Evolutionary conservation across 2,888 invertebrate species (phyloP).

Genomic region (Volucella inanis): DNA sequence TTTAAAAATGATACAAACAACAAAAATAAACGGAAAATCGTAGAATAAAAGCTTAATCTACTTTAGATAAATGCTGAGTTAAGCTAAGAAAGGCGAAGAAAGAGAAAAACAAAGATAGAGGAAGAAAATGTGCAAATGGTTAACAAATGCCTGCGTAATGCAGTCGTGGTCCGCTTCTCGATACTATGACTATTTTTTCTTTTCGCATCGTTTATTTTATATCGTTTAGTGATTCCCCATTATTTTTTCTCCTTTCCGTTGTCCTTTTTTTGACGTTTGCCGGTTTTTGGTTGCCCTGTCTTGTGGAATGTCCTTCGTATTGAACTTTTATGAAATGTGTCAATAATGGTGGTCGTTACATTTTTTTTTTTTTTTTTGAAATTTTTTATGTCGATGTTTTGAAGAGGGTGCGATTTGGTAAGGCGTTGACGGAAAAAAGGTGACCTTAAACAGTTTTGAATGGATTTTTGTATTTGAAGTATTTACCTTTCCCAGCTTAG

Average conservation of each 20-base stretch:
- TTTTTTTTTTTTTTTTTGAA: slow-evolving; percentile 3
- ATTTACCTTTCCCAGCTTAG: too few species aligned
- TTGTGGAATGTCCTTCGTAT: slow-evolving; percentile 19
- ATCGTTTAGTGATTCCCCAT: slow-evolving; percentile 64
- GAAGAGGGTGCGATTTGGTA: too few species aligned
- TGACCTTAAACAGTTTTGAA: too few species aligned
- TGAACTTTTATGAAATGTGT: slow-evolving; percentile 50
- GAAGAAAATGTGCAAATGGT: slow-evolving; percentile 68
- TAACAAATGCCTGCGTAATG: slow-evolving; percentile 70
- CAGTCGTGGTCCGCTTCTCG: slow-evolving; percentile 36
- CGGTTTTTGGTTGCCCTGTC: not conserved
- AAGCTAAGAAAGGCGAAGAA: slow-evolving; percentile 16
- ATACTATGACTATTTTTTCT: slow-evolving; percentile 41
- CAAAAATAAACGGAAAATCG: slow-evolving; percentile 17
- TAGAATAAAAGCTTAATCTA: slow-evolving; percentile 64
- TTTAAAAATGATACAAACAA: slow-evolving; percentile 20
- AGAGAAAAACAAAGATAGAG: slow-evolving; percentile 3
- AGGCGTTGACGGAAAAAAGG: too few species aligned
- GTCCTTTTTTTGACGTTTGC: not conserved
- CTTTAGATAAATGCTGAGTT: slow-evolving; percentile 51
- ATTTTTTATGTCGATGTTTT: too few species aligned
- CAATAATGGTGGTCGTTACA: slow-evolving; percentile 33
- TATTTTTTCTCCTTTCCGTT: slow-evolving; percentile 15
- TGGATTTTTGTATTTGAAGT: too few species aligned
- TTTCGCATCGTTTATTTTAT: slow-evolving; percentile 71